A percentile compares a stretch with the other conserved stretches of the same genome.
phyloP scores from a whole-genome alignment of 2,888 invertebrate genomes.

The Deroplatys truncata region DNA sequence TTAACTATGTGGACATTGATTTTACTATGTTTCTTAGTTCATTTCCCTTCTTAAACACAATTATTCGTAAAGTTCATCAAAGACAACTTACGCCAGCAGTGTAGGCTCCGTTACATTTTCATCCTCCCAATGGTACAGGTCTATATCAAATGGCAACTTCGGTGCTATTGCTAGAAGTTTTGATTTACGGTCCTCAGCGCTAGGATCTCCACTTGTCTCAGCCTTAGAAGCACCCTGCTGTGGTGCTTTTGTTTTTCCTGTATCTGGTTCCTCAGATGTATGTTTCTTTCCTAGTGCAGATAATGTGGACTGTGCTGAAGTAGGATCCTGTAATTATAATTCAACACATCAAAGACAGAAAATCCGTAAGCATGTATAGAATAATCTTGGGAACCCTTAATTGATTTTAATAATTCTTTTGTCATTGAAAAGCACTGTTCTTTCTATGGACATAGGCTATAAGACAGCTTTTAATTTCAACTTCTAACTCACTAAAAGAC shows the following conservation, averaged over 20 bases:
- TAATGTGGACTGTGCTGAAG: slow-evolving; percentile 28
- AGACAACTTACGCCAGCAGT: slow-evolving; percentile 40
- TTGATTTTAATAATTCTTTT: neutral
- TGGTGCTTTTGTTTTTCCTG: neutral
- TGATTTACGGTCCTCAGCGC: slow-evolving; percentile 34
- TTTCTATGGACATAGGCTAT: no score
- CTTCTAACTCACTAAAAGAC: no score
- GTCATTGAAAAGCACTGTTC: neutral
- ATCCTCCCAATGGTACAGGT: slow-evolving; percentile 51
- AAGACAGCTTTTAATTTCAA: no score
- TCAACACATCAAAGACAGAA: neutral
- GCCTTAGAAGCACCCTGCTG: slow-evolving; percentile 25
- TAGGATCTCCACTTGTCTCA: neutral
- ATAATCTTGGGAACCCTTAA: neutral
- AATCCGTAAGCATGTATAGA: neutral
- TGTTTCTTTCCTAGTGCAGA: neutral
- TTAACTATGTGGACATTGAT: no score
- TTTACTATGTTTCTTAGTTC: no score
- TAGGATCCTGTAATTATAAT: slow-evolving; percentile 32
- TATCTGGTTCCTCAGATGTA: neutral
- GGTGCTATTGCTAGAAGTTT: slow-evolving; percentile 43
- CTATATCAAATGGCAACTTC: slow-evolving; percentile 47
- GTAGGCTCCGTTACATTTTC: slow-evolving; percentile 44
- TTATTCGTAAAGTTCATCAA: neutral
- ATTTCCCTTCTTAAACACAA: no score